Evolutionary conservation across 2,797 vertebrate species (phyloP).

Genomic region (Diceros bicornis): DNA sequence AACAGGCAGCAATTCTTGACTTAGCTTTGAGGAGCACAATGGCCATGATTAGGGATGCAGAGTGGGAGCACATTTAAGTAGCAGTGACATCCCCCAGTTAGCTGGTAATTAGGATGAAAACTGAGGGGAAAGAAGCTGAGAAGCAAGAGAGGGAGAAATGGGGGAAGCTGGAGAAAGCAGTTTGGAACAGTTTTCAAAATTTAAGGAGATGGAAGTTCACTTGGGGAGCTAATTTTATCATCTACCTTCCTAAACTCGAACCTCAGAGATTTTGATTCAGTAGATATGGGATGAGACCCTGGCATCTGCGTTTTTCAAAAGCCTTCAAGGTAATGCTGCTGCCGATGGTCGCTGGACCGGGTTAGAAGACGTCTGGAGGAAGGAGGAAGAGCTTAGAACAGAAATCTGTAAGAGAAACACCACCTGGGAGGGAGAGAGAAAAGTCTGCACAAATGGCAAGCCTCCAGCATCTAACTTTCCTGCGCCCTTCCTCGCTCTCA

Average conservation of each 20-base stretch:
- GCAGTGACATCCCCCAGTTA: conserved; percentile 86
- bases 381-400: too few species aligned
- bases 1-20: conserved; percentile 91
- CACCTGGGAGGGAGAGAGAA: too few species aligned
- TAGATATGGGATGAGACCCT: neutral
- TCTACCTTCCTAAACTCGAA: neutral
- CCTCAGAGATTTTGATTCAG: neutral
- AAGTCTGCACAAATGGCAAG: neutral
- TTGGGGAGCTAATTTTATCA: neutral
- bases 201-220: neutral
- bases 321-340: neutral
- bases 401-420: neutral
- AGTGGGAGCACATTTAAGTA: conserved; percentile 83
- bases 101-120: conserved; percentile 83
- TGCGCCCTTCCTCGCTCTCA: neutral
- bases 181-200: conserved; percentile 29
- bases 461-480: neutral
- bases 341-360: fast-evolving
- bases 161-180: neutral
- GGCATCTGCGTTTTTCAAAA: neutral
- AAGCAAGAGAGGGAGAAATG: neutral
- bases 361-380: neutral
- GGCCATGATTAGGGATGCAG: conserved; percentile 89
- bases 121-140: neutral
- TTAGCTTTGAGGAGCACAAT: conserved; percentile 91